A percentile compares a stretch with the other conserved stretches of the same genome.
phyloP scores from a whole-genome alignment of 2,888 invertebrate genomes.

The Sarcophaga subvicina region DNA sequence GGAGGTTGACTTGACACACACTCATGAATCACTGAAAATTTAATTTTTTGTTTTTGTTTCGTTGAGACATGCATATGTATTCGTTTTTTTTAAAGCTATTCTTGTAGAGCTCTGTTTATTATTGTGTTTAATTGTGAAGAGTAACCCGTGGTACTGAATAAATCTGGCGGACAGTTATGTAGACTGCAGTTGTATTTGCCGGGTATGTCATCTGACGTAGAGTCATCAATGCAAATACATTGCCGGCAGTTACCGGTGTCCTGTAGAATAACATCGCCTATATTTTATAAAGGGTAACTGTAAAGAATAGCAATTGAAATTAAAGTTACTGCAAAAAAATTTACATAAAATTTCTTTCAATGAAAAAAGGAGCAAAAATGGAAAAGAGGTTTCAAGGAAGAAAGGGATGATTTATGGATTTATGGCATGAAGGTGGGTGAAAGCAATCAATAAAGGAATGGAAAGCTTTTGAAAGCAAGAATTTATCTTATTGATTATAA shows the following conservation, averaged over 20 bases:
- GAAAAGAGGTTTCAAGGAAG: neutral
- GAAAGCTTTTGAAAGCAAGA: conserved; percentile 4
- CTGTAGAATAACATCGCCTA: conserved; percentile 86
- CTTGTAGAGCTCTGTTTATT: neutral
- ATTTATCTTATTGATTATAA: too few species aligned
- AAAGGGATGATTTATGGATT: neutral
- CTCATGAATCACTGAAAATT: too few species aligned
- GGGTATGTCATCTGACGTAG: conserved; percentile 80
- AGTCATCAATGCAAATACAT: conserved; percentile 86
- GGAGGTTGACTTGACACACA: too few species aligned
- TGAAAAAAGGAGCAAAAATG: conserved; percentile 2
- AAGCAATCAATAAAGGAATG: too few species aligned
- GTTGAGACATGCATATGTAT: too few species aligned
- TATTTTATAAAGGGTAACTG: conserved; percentile 85
- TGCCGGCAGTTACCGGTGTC: conserved; percentile 88
- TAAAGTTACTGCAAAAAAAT: neutral
- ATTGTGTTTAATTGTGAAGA: conserved; percentile 18
- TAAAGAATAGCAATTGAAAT: conserved; percentile 69
- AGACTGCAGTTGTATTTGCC: too few species aligned
- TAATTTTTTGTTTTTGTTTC: too few species aligned
- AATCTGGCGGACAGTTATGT: too few species aligned
- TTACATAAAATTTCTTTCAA: too few species aligned
- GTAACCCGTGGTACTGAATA: too few species aligned
- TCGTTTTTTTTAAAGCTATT: neutral
- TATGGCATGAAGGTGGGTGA: neutral